Percentiles rank a stretch among this genome's conserved stretches.
Evolutionary conservation across 2,888 invertebrate species (phyloP).

Genomic region (Amiota communis): DNA sequence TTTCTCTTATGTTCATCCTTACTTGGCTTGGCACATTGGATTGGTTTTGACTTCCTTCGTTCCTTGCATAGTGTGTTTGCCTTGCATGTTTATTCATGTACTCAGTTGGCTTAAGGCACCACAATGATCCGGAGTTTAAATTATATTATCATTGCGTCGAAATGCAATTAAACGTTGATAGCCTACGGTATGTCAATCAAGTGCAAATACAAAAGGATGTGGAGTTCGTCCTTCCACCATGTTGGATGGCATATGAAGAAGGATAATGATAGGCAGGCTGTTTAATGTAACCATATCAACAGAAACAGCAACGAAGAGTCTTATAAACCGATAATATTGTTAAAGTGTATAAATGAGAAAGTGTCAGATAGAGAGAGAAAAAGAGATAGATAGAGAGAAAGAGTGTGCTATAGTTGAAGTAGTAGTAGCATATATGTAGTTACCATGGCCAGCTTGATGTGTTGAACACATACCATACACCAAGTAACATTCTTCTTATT

Average conservation of each 20-base stretch:
- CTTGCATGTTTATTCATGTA: neutral
- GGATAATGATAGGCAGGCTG: constrained; percentile 10
- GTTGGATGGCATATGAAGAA: constrained; percentile 27
- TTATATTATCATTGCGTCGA: constrained; percentile 65
- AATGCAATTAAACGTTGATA: constrained; percentile 69
- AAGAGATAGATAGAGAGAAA: constrained; percentile 24
- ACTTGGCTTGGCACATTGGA: too few species aligned
- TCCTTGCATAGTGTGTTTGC: too few species aligned
- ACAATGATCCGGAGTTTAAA: constrained; percentile 49
- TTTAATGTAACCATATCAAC: neutral
- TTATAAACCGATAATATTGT: too few species aligned
- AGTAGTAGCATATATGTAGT: too few species aligned
- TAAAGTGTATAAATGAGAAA: too few species aligned
- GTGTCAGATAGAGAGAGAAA: constrained; percentile 37
- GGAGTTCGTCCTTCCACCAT: neutral
- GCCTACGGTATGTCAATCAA: constrained; percentile 66
- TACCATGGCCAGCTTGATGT: constrained; percentile 33
- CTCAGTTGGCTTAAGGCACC: neutral
- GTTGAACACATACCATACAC: constrained; percentile 42
- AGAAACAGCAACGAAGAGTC: constrained; percentile 9
- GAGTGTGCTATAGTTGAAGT: too few species aligned
- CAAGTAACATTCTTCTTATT: neutral
- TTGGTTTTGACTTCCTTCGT: too few species aligned
- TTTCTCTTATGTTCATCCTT: neutral
- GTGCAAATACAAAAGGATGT: constrained; percentile 51